Evolutionary conservation across 2,113 vertebrate genomes (phyloP), one percentile per base, ranked within the genome.

Genomic region (Picathartes gymnocephalus): DNA sequence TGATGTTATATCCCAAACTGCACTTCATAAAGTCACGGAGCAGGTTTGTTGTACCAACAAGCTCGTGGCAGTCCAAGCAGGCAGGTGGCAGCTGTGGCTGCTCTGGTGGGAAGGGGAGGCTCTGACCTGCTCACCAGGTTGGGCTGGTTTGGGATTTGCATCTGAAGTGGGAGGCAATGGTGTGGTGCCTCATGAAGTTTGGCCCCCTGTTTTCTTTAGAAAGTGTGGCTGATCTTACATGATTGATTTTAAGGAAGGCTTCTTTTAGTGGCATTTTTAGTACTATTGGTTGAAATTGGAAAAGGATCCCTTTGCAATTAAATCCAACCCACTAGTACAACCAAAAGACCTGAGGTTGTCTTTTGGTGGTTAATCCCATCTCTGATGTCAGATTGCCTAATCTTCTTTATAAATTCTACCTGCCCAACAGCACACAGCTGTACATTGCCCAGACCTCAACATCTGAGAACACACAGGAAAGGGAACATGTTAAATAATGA

Each of bases 11-110:
- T 24, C 17, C 24, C 60, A 77, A 81, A 61, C 23, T 45, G 21
- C 50, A 11, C 61, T 40, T 23, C 13, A 21, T 6, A 3, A 61
- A 66, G 60, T n/a, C 50, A 44, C 7, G 5, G 64, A 80, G 37
- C 60, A 23, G 16, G 23, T 79, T 65, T 97, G 86, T 94, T 96
- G 64, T 66, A 33, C 61, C 88, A 94, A 93, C 82, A 86, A 44
- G 24, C 11, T 35, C 4, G 0, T 21, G 3, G 23, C 31, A 47
- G 21, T 17, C 56, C 35, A 39, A 8, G 50, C 10, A 45, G 81
- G 69, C 82, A 93, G 94, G 76, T 93, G 82, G 48, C 40, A n/a
- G 47, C 82, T 70, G 1, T 20, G 70, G 50, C 37, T 64, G 18
- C 44, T 42, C 64, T n/a, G 5, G 44, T 2, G 24, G 40, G 28